phyloP scores from a whole-genome alignment of 2,797 vertebrate genomes.

The Trachops cirrhosus region DNA sequence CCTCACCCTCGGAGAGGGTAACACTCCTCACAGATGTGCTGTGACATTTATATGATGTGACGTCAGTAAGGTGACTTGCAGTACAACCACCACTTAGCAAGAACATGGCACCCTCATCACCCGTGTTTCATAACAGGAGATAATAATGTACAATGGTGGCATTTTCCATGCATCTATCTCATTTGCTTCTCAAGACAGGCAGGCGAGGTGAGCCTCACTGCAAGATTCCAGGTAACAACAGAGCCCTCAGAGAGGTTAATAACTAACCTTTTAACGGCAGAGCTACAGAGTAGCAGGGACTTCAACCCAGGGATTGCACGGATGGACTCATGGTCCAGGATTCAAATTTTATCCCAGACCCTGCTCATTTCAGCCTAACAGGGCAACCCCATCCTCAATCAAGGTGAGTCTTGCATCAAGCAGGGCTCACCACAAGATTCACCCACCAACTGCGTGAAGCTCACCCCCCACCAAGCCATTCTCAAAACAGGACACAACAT shows the following conservation, averaged over 20 bases:
- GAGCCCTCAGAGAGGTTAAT: background rate
- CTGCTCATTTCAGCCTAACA: background rate
- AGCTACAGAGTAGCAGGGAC: background rate
- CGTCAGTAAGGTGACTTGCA: background rate
- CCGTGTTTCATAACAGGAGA: background rate
- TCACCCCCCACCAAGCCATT: background rate
- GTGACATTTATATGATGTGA: background rate
- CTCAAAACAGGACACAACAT: background rate
- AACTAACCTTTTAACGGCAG: background rate
- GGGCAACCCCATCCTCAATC: background rate
- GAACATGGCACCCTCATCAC: background rate
- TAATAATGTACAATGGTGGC: fast-evolving
- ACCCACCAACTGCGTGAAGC: background rate
- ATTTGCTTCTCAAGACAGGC: background rate
- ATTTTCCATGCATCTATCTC: background rate
- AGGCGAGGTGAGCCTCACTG: background rate
- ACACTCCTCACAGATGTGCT: background rate
- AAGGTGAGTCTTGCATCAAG: background rate
- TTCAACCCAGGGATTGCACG: background rate
- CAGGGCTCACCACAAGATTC: background rate
- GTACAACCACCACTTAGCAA: background rate
- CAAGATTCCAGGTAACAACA: background rate
- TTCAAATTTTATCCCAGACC: background rate
- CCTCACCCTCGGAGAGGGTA: background rate
- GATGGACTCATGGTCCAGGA: background rate